A percentile compares a stretch with the other conserved stretches of the same genome.
Conservation (phyloP, 2,888 invertebrate genomes). For the Stictocephala bisonia region DNA sequence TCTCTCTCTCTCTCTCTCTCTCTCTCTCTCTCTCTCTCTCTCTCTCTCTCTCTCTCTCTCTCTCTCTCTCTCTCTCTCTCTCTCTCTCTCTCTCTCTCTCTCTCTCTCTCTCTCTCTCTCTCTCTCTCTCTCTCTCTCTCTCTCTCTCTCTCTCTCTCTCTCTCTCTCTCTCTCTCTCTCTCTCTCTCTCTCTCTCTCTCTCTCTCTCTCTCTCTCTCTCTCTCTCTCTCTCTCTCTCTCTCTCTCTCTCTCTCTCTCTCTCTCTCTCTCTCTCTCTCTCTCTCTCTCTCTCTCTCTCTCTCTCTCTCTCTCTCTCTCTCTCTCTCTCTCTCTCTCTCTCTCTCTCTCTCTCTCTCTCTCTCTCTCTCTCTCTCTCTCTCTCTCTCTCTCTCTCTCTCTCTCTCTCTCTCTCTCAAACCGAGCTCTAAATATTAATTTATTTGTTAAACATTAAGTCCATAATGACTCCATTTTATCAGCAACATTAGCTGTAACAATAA, state of each 20-base stretch:
- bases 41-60: background rate
- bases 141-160: constrained; percentile 40
- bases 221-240: constrained; percentile 30
- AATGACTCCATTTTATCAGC: too few relatives aligned
- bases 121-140: constrained; percentile 12
- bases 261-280: constrained; percentile 16
- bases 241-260: constrained; percentile 44
- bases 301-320: constrained; percentile 40
- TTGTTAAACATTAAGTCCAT: too few relatives aligned
- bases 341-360: too few relatives aligned
- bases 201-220: constrained; percentile 41
- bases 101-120: background rate
- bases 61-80: background rate
- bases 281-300: constrained; percentile 39
- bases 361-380: too few relatives aligned
- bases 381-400: too few relatives aligned
- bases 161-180: constrained; percentile 32
- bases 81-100: background rate
- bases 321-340: too few relatives aligned
- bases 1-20: background rate
- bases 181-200: constrained; percentile 29
- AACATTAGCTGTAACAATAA: too few relatives aligned
- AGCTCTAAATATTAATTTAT: too few relatives aligned
- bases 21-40: background rate
- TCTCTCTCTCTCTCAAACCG: too few relatives aligned